phyloP scores from a whole-genome alignment of 1,140 invertebrate species.

The Helicorthomorpha holstii region DNA sequence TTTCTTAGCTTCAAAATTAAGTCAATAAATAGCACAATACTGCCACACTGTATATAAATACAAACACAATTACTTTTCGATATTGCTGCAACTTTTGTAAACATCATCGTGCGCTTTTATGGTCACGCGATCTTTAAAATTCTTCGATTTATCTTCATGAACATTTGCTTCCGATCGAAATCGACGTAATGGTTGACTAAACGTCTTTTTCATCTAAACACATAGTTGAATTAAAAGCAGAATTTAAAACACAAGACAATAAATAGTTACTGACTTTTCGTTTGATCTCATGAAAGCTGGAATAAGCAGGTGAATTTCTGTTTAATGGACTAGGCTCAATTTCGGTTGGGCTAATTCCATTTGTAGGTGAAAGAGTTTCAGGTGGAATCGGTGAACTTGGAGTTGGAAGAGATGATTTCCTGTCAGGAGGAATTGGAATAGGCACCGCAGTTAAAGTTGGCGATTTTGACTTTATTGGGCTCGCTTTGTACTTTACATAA shows the following conservation, averaged over 20 bases:
- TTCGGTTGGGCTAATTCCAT: too few relatives aligned
- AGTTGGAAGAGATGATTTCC: not conserved
- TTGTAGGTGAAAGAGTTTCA: too few relatives aligned
- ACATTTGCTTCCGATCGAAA: conserved; percentile 31
- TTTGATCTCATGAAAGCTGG: not conserved
- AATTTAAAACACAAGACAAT: not conserved
- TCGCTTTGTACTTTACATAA: too few relatives aligned
- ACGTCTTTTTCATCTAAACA: conserved; percentile 24
- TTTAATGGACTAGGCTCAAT: not conserved
- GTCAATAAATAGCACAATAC: too few relatives aligned
- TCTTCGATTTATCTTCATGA: conserved; percentile 19
- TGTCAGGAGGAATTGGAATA: not conserved
- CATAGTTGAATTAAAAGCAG: not conserved
- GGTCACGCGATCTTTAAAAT: conserved; percentile 16
- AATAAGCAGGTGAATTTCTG: not conserved
- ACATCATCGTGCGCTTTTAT: conserved; percentile 25
- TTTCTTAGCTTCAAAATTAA: too few relatives aligned
- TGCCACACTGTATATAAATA: too few relatives aligned
- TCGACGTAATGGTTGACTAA: conserved; percentile 23
- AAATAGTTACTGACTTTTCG: not conserved
- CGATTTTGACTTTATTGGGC: not conserved
- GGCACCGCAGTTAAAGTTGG: not conserved
- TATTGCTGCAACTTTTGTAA: conserved; percentile 26
- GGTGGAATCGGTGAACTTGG: not conserved
- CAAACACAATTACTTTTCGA: conserved; percentile 22